These are phyloP conservation scores for Pantherophis alleghaniensis DNA, from an alignment of 2,797 vertebrate species.

Conservation along the genomic window DNA sequence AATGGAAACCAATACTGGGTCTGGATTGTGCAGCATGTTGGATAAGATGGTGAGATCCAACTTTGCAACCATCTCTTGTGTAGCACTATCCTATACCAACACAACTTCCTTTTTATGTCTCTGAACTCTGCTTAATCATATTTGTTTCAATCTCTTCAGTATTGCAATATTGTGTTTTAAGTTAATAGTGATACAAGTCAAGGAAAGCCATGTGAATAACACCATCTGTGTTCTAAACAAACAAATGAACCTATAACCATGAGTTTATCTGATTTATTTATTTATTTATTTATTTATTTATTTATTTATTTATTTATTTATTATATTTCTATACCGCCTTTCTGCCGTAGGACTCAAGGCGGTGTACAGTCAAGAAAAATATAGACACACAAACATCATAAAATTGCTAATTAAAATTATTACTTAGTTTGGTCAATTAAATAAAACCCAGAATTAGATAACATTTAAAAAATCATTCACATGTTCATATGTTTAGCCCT, in stretches of 20 bases:
- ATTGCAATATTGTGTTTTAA: neutral
- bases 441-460: too few relatives aligned
- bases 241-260: neutral
- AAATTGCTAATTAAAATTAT: too few relatives aligned
- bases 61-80: neutral
- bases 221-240: neutral
- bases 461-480: too few relatives aligned
- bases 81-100: neutral
- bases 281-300: too few relatives aligned
- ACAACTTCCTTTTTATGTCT: neutral
- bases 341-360: too few relatives aligned
- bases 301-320: too few relatives aligned
- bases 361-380: too few relatives aligned
- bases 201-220: neutral
- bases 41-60: neutral
- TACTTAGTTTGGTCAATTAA: too few relatives aligned
- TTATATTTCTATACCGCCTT: too few relatives aligned
- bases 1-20: neutral
- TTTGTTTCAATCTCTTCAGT: neutral
- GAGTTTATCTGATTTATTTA: neutral
- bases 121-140: neutral
- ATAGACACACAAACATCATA: too few relatives aligned
- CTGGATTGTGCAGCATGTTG: neutral
- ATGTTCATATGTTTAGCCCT: too few relatives aligned
- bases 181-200: neutral